Evolutionary conservation across 2,888 invertebrate genomes (phyloP).

Genomic region (Drosophila recens): DNA sequence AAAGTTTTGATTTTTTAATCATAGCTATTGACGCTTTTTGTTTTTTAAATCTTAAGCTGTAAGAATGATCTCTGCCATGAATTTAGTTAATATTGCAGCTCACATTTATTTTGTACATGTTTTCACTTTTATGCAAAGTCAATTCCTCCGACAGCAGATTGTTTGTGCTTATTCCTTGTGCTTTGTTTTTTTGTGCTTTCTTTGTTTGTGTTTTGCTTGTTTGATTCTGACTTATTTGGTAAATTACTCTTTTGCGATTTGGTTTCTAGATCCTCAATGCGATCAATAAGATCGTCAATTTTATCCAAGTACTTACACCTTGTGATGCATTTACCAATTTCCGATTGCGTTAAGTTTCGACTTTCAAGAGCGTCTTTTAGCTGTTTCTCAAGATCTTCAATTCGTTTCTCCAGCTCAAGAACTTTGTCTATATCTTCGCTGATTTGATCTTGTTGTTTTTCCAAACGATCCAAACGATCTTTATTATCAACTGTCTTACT

Average conservation of each 20-base stretch:
- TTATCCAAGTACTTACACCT: slow-evolving; percentile 30
- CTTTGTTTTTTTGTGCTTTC: no score
- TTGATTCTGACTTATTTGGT: not conserved
- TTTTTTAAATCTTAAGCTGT: no score
- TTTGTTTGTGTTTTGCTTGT: not conserved
- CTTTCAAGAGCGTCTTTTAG: not conserved
- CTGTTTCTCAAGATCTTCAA: slow-evolving; percentile 5
- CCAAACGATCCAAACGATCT: slow-evolving; percentile 17
- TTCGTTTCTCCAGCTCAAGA: not conserved
- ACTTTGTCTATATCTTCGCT: not conserved
- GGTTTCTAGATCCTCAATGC: slow-evolving; percentile 37
- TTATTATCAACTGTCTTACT: not conserved
- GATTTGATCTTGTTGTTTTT: not conserved
- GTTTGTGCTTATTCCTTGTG: not conserved
- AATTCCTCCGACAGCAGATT: slow-evolving; percentile 16
- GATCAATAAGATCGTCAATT: slow-evolving; percentile 44
- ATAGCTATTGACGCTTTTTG: no score
- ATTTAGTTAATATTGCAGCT: no score
- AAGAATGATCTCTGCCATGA: no score
- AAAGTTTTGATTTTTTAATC: no score
- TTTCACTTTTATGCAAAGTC: not conserved
- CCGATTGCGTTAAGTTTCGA: not conserved
- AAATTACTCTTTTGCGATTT: not conserved
- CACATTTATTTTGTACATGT: not conserved
- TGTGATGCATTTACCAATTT: slow-evolving; percentile 7